These are phyloP conservation scores for Laodelphax striatellus DNA, from an alignment of 1,140 invertebrate species.

Conservation along the genomic window DNA sequence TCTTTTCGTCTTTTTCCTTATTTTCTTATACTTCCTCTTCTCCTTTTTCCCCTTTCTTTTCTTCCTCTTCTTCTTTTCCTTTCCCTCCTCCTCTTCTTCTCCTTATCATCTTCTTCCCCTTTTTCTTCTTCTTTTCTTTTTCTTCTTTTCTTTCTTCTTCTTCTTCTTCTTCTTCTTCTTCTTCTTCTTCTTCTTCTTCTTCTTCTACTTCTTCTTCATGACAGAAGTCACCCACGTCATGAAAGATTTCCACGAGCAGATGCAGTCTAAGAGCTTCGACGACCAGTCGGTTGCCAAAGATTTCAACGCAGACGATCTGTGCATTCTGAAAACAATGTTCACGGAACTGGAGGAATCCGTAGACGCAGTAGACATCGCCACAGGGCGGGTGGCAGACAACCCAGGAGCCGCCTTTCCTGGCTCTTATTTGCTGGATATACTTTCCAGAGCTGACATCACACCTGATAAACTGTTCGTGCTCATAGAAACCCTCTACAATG, in stretches of 20 bases:
- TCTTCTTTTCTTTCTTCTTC: too few relatives aligned
- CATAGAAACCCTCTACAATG: slow-evolving; percentile 58
- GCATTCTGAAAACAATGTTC: slow-evolving; percentile 64
- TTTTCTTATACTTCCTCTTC: too few relatives aligned
- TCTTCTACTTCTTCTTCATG: too few relatives aligned
- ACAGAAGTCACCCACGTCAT: slow-evolving; percentile 57
- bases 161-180: too few relatives aligned
- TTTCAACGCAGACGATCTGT: slow-evolving; percentile 68
- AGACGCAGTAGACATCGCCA: slow-evolving; percentile 36
- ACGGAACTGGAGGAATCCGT: slow-evolving; percentile 66
- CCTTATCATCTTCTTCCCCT: too few relatives aligned
- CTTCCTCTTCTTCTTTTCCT: too few relatives aligned
- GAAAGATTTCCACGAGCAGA: slow-evolving; percentile 22
- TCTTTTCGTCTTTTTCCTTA: too few relatives aligned
- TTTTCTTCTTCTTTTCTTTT: too few relatives aligned
- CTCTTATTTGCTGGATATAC: slow-evolving; percentile 38
- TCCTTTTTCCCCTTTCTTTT: too few relatives aligned
- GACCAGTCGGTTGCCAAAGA: slow-evolving; percentile 42
- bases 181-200: too few relatives aligned
- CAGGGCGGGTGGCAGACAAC: not conserved
- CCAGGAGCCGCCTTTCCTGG: slow-evolving; percentile 10
- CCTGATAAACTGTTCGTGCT: slow-evolving; percentile 39
- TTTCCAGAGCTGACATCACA: slow-evolving; percentile 52
- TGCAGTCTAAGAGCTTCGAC: slow-evolving; percentile 1
- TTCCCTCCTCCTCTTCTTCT: too few relatives aligned